These are phyloP conservation scores for Pollenia amentaria DNA, from an alignment of 2,888 invertebrate species.

Conservation along the genomic window DNA sequence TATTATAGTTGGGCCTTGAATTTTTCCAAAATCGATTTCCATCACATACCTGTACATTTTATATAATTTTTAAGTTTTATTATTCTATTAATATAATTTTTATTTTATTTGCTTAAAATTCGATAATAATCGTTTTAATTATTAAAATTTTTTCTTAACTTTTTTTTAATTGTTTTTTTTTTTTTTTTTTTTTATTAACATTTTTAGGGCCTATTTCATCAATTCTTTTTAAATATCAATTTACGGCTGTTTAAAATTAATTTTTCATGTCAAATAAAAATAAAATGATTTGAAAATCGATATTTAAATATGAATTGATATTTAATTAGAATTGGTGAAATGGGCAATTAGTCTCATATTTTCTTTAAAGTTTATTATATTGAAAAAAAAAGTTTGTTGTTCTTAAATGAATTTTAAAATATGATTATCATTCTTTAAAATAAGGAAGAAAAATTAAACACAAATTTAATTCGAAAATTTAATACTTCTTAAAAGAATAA, in stretches of 20 bases:
- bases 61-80: conserved; percentile 20
- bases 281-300: too few species aligned
- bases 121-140: conserved; percentile 49
- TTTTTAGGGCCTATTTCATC: too few species aligned
- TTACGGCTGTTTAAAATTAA: too few species aligned
- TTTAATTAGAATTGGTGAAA: too few species aligned
- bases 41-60: neutral
- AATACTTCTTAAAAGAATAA: conserved; percentile 33
- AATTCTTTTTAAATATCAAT: too few species aligned
- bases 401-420: conserved; percentile 65
- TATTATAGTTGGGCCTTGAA: too few species aligned
- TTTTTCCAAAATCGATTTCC: too few species aligned
- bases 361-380: conserved; percentile 22
- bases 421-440: conserved; percentile 23
- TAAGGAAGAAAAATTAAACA: neutral
- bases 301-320: too few species aligned
- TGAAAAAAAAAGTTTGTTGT: conserved; percentile 50
- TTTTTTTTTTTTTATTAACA: neutral
- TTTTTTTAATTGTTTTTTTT: conserved; percentile 25
- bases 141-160: neutral
- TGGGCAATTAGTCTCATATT: conserved; percentile 13
- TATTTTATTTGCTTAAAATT: conserved; percentile 49
- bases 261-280: too few species aligned
- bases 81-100: conserved; percentile 21
- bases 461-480: conserved; percentile 11